Evolutionary conservation across 2,888 invertebrate species (phyloP), one percentile per base, ranked within the genome.

Genomic region (Anorthoa munda): DNA sequence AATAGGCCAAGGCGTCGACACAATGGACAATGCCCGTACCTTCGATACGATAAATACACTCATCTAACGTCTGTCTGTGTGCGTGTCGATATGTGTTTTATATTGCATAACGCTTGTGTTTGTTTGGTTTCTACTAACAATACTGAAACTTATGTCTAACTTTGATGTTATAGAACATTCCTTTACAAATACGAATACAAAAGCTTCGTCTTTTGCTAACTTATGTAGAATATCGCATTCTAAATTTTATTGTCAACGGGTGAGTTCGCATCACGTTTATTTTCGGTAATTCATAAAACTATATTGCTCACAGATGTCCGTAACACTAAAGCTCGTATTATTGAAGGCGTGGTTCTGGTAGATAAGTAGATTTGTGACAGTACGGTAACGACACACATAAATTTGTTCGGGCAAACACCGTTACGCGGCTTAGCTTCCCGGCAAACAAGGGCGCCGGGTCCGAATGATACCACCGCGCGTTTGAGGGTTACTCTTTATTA

Each of bases 331-430:
- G 87, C 88, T 87, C 81, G 86, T 87, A 91, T 92, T 91, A 93
- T 89, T 76, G 90, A 90, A 95, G 96, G 95, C 94, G 94, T 96
- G 96, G 94, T 92, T 86, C 92, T 91, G 90, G 95, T 93, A 95
- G 96, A 96, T 96, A 96, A 96, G 96, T 95, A 95, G 96, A 95
- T 96, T 96, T 95, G 95, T 93, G 94, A 94, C 95, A 95, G 93
- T 89, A 89, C 91, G 85, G 91, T 92, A 93, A 93, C 92, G 93
- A 93, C 90, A 86, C 89, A 93, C 95, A 95, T 96, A 96, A 95
- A 96, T 95, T 95, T 92, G 92, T 92, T 79, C 89, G 90, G 85
- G 92, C 93, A 95, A 95, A 96, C 95, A 95, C 93, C 92, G 95
- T 95, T 94, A 95, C 92, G 90, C 91, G 91, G 95, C 95, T 96